Conservation (phyloP, 2,797 vertebrate species). For the Odontamblyopus lacepedii region DNA sequence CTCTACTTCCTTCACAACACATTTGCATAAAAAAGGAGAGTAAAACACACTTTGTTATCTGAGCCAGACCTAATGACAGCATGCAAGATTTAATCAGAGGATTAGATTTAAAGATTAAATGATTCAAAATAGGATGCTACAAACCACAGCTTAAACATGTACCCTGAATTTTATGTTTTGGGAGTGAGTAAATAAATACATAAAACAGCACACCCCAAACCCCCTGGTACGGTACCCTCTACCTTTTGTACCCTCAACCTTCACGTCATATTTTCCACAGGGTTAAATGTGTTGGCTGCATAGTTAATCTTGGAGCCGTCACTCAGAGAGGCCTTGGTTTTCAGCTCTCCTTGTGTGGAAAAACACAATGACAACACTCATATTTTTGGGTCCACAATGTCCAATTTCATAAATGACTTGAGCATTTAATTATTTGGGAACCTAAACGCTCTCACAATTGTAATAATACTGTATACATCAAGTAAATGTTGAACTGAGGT, state of each 20-base stretch:
- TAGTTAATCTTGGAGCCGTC: slow-evolving; percentile 35
- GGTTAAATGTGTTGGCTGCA: slow-evolving; percentile 21
- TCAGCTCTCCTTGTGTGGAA: slow-evolving; percentile 3
- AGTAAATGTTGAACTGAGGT: slow-evolving; percentile 13
- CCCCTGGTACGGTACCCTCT: slow-evolving; percentile 2
- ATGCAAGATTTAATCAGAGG: slow-evolving; percentile 25
- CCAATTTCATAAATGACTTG: not conserved
- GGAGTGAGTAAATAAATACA: too few relatives aligned
- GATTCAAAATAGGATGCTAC: slow-evolving; percentile 36
- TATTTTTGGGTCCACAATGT: not conserved
- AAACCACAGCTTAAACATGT: slow-evolving; percentile 33
- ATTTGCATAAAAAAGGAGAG: not conserved
- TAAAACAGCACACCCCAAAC: slow-evolving; percentile 9
- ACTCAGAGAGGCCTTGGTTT: slow-evolving; percentile 31
- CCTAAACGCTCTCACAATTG: not conserved
- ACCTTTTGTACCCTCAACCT: slow-evolving; percentile 13
- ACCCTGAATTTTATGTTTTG: not conserved
- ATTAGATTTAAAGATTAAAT: slow-evolving; percentile 6
- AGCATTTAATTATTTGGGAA: not conserved
- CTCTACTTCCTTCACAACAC: not conserved
- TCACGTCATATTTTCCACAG: slow-evolving; percentile 52
- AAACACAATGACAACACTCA: slow-evolving; percentile 1
- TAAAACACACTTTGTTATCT: not conserved
- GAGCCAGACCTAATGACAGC: slow-evolving; percentile 13
- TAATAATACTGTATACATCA: not conserved